A percentile compares a stretch with the other conserved stretches of the same genome.
Conservation (phyloP, 1,140 invertebrate species). For the Drosophila nannoptera region DNA sequence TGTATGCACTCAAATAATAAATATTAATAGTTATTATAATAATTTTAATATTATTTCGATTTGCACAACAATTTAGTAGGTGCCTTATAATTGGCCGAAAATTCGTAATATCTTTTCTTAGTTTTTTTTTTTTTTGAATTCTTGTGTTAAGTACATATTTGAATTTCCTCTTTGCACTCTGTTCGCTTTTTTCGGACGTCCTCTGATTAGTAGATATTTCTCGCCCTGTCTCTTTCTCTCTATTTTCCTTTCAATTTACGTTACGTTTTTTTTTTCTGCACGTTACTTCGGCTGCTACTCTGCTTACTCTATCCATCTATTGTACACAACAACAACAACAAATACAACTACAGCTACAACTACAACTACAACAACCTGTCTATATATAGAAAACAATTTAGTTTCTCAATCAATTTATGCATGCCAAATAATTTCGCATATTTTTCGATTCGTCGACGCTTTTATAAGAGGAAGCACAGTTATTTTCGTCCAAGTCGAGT, state of each 20-base stretch:
- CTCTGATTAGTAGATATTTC: conserved; percentile 13
- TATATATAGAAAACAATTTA: conserved; percentile 13
- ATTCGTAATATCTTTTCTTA: conserved; percentile 18
- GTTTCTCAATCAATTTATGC: conserved; percentile 33
- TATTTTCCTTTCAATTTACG: background rate
- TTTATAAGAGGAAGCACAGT: conserved; percentile 2
- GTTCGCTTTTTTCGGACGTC: conserved; percentile 22
- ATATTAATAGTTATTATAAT: conserved; percentile 35
- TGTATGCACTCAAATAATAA: conserved; percentile 33
- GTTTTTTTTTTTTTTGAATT: conserved; percentile 31
- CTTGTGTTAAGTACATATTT: conserved; percentile 19
- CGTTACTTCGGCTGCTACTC: conserved; percentile 16
- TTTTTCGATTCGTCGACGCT: conserved; percentile 19
- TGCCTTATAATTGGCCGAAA: conserved; percentile 43
- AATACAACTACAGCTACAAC: conserved; percentile 13
- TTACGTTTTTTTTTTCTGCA: conserved; percentile 22
- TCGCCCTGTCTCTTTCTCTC: background rate
- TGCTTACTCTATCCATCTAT: conserved; percentile 23
- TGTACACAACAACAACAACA: conserved; percentile 25
- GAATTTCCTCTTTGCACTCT: conserved; percentile 34
- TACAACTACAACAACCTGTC: conserved; percentile 17
- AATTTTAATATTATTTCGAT: conserved; percentile 42
- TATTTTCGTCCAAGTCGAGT: conserved; percentile 12
- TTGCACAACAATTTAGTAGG: conserved; percentile 43
- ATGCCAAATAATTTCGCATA: conserved; percentile 25